phyloP scores from a whole-genome alignment of 2,113 vertebrate genomes.

The Chlorocebus sabaeus region DNA sequence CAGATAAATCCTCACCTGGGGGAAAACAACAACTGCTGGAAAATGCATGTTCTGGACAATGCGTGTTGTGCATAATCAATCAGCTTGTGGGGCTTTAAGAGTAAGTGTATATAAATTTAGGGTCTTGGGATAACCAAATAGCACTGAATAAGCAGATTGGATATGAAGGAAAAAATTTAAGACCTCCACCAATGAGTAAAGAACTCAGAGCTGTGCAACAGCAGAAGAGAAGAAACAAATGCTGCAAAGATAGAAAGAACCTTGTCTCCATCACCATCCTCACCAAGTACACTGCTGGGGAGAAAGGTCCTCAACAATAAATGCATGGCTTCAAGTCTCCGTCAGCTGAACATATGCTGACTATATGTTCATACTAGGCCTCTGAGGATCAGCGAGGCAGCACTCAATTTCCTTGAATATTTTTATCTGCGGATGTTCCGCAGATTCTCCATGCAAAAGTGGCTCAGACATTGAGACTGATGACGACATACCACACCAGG shows the following conservation, averaged over 20 bases:
- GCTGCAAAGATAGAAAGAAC: background rate
- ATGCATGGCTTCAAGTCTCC: background rate
- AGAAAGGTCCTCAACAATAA: background rate
- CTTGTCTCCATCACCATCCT: background rate
- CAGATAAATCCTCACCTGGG: background rate
- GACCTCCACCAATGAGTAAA: background rate
- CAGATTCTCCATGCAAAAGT: background rate
- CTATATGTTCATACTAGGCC: fast-evolving
- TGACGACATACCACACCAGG: background rate
- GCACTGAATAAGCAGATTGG: background rate
- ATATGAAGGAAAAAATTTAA: background rate
- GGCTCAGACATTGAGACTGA: background rate
- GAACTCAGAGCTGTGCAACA: background rate
- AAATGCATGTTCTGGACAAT: background rate
- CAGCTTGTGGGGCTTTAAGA: background rate
- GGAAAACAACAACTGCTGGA: background rate
- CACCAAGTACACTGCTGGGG: background rate
- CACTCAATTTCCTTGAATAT: background rate
- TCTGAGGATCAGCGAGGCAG: background rate
- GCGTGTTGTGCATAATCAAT: background rate
- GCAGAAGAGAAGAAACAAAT: background rate
- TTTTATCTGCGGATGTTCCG: background rate
- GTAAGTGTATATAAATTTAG: background rate
- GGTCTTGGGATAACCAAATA: background rate
- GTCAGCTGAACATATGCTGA: fast-evolving